Evolutionary conservation across 2,888 invertebrate genomes (phyloP), one percentile per base, ranked within the genome.

Genomic region (Liopterus haemorrhoidalis): DNA sequence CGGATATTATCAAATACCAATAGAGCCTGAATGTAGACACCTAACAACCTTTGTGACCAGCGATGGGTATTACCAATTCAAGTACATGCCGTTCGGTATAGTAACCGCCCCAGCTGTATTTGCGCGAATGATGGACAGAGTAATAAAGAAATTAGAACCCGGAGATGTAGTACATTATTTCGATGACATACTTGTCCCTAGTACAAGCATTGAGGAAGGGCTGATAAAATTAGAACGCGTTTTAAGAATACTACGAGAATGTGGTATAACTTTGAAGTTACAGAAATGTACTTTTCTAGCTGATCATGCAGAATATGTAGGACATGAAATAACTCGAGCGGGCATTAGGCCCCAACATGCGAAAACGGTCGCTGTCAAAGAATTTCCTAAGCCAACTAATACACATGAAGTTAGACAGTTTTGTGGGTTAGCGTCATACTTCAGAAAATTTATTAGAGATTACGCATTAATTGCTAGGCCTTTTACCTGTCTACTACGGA

Each of bases 21-120:
- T 62, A 19, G 36, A 22, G 1, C 35, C 48, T 11, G 48, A 45
- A 5, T 53, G 53, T 22, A 51, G 52, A 5, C 45, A 42, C 3
- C 56, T 54, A 18, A 61, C 58, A 0, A 60, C 55, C 1, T 56
- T 59, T 16, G 49, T 49, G 4, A 60, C 57, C 3, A 55, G 54
- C 1, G 57, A 57, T 11, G 57, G 58, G 5, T 38, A 58, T 4
- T 61, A 48, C 28, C 55, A 62, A 49, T 58, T 54, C 28, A 33
- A 50, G 3, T 64, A 9, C 1, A 62, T 66, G 63, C 63, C 64
- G 0, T 69, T 67, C 67, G 22, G 22, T 22, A 22, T 22, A 0
- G 50, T 51, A 0, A 67, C 66, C 45, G 63, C 68, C 0, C 65
- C 65, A 3, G 53, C 60, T 1, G 58, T 60, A 0, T 68, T 65